Evolutionary conservation across 2,888 invertebrate genomes (phyloP).

Genomic region (Ferrisia virgata): DNA sequence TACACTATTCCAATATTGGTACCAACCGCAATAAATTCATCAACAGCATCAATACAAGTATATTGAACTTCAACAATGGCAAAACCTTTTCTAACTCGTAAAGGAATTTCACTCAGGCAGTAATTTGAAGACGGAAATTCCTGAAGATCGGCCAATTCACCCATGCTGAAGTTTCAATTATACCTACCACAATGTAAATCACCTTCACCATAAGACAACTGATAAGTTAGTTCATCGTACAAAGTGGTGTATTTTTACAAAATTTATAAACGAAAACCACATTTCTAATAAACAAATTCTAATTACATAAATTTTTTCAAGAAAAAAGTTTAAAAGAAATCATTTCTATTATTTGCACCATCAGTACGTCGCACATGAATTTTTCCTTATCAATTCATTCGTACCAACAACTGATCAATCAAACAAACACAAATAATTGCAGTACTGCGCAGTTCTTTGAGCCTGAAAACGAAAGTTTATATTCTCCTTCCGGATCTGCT

Average conservation of each 20-base stretch:
- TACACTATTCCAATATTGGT: conserved; percentile 82
- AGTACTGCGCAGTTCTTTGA: too few relatives aligned
- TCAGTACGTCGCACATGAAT: too few relatives aligned
- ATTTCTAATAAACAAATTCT: too few relatives aligned
- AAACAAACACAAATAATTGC: too few relatives aligned
- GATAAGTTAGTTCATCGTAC: not conserved
- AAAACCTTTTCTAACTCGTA: conserved; percentile 65
- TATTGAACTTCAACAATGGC: conserved; percentile 71
- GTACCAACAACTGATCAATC: too few relatives aligned
- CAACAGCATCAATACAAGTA: conserved; percentile 79
- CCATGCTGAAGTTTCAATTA: not conserved
- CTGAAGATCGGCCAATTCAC: not conserved
- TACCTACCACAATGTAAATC: not conserved
- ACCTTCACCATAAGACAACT: not conserved
- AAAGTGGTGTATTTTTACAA: too few relatives aligned
- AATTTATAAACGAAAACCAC: not conserved
- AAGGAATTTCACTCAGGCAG: not conserved
- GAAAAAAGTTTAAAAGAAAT: too few relatives aligned
- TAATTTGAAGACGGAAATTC: conserved; percentile 27
- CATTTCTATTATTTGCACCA: too few relatives aligned
- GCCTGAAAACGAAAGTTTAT: too few relatives aligned
- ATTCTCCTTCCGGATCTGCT: too few relatives aligned
- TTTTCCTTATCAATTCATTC: too few relatives aligned
- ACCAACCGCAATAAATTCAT: conserved; percentile 78
- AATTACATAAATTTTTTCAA: too few relatives aligned